These are phyloP conservation scores for Monopterus albus DNA, from an alignment of 2,113 vertebrate genomes.

Conservation along the genomic window DNA sequence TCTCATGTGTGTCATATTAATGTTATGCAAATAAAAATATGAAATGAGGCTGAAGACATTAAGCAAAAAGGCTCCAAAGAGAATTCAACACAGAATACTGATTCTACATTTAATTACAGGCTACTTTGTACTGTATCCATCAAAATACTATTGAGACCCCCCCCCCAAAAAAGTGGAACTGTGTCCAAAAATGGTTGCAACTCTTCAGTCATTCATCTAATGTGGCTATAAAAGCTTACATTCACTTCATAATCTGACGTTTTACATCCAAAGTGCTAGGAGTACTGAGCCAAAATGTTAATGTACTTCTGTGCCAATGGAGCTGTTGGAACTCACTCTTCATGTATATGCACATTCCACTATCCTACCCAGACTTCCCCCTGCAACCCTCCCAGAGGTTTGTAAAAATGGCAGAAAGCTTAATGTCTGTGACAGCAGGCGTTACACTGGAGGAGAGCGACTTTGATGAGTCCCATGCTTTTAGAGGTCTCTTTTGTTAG, in stretches of 20 bases:
- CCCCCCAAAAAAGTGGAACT: slow-evolving; percentile 8
- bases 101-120: slow-evolving; percentile 11
- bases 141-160: slow-evolving; percentile 14
- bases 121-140: not conserved
- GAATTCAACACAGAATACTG: not conserved
- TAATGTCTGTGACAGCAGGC: slow-evolving; percentile 59
- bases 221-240: slow-evolving; percentile 54
- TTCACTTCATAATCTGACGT: slow-evolving; percentile 54
- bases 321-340: slow-evolving; percentile 48
- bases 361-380: slow-evolving; percentile 65
- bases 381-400: slow-evolving; percentile 49
- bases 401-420: slow-evolving; percentile 73
- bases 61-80: not conserved
- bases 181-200: slow-evolving; percentile 21
- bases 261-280: slow-evolving; percentile 53
- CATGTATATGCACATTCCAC: slow-evolving; percentile 68
- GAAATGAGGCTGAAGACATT: slow-evolving; percentile 5
- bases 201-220: slow-evolving; percentile 55
- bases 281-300: slow-evolving; percentile 61
- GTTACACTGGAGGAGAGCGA: slow-evolving; percentile 55
- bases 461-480: slow-evolving; percentile 72
- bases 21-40: slow-evolving; percentile 9
- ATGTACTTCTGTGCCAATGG: slow-evolving; percentile 62
- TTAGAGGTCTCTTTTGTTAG: slow-evolving; percentile 75
- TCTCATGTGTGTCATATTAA: not conserved